Evolutionary conservation across 2,888 invertebrate species (phyloP), one percentile per base, ranked within the genome.

Genomic region (Actias luna): DNA sequence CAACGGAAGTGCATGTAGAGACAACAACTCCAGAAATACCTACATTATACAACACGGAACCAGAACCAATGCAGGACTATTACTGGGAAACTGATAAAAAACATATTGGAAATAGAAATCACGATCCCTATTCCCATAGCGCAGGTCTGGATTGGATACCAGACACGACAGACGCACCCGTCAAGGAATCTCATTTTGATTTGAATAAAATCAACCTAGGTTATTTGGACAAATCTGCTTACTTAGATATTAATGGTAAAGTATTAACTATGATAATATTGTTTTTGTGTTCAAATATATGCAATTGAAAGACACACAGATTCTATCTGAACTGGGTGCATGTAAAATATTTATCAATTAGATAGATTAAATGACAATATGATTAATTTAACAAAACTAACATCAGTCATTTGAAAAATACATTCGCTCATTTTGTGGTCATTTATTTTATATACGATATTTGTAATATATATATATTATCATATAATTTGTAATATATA

Each of bases 301-400:
- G 65, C 66, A 64, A 70, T 76, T 70, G 77, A 89, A 87, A 90
- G 92, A 92, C 91, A 91, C 89, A 92, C 92, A 91, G 92, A 91
- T 89, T 84, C 80, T 77, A 76, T 80, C 66, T 70, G 80, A 83
- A 84, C 83, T 87, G 87, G 80, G 82, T 85, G 88, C 88, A 87
- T 85, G 86, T 72, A 25, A 31, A 50, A 18, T 25, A 52, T 65
- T 64, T 58, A 64, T 68, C 64, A 27, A 58, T 60, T 18, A 27
- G 8, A 22, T 12, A 18, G 25, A 52, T 33, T 55, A 61, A 55
- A 39, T 36, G 36, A 50, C 36, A 10, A n/a, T 7, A n/a, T 46
- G 22, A 22, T 46, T 22, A 18, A 25, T 58, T 58, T 33, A 14
- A 58, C 36, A 36, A 35, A 27, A 59, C 59, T 55, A 55, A 36